These are phyloP conservation scores for Andrena bicolor DNA, from an alignment of 2,888 invertebrate genomes.

Conservation along the genomic window DNA sequence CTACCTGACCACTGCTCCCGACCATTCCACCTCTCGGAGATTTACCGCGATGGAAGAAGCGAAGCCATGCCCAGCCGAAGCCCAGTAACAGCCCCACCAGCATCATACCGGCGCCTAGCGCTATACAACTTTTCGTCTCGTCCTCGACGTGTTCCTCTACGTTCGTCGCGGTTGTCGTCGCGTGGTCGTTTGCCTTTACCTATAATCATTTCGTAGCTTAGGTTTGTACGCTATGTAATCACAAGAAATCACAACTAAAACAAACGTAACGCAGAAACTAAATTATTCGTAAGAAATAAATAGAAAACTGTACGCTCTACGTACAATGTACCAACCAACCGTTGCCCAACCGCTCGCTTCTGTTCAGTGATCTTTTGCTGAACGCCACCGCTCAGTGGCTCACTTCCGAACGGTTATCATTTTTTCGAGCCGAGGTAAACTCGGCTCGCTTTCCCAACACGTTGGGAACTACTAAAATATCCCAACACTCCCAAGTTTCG, in stretches of 20 bases:
- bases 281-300: not conserved
- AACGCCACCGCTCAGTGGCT: too few relatives aligned
- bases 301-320: not conserved
- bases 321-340: not conserved
- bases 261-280: not conserved
- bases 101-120: constrained; percentile 80
- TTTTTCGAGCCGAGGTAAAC: too few relatives aligned
- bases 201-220: constrained; percentile 37
- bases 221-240: not conserved
- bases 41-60: constrained; percentile 80
- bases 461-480: too few relatives aligned
- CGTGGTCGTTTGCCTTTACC: constrained; percentile 45
- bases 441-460: too few relatives aligned
- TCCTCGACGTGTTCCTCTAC: constrained; percentile 63
- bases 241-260: not conserved
- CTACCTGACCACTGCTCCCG: constrained; percentile 82
- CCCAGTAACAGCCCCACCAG: constrained; percentile 79
- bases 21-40: constrained; percentile 82
- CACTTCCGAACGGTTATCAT: too few relatives aligned
- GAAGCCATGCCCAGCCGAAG: constrained; percentile 80
- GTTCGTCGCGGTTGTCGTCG: constrained; percentile 49
- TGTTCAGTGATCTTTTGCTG: too few relatives aligned
- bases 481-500: too few relatives aligned
- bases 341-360: too few relatives aligned
- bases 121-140: constrained; percentile 76